These are phyloP conservation scores for Eupristina koningsbergeri DNA, from an alignment of 1,140 invertebrate genomes.

Conservation along the genomic window DNA sequence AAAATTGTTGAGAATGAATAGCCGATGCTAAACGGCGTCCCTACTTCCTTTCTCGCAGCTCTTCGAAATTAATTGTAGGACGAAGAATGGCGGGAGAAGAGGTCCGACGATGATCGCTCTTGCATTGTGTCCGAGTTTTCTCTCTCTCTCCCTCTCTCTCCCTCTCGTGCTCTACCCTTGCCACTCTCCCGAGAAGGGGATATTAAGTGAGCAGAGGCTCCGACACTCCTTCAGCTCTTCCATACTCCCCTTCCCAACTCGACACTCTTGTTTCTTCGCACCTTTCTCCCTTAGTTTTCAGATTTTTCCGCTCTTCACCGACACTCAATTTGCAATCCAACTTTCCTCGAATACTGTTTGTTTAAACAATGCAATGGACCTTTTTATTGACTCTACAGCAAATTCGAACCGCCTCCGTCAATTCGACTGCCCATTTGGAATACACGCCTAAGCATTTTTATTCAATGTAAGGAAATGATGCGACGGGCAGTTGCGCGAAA, in stretches of 20 bases:
- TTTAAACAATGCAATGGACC: too few species aligned
- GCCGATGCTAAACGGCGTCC: conserved; percentile 2
- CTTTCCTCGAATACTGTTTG: background rate
- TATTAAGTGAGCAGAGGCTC: background rate
- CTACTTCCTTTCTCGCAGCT: background rate
- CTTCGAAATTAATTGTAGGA: conserved; percentile 38
- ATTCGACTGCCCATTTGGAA: too few species aligned
- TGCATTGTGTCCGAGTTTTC: conserved; percentile 55
- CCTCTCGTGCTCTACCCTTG: conserved; percentile 46
- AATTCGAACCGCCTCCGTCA: too few species aligned
- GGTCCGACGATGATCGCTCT: conserved; percentile 49
- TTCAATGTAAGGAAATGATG: too few species aligned
- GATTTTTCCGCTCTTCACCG: background rate
- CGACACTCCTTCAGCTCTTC: background rate
- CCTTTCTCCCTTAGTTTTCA: background rate
- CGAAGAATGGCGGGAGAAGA: conserved; percentile 52
- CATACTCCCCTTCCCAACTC: background rate
- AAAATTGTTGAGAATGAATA: conserved; percentile 19
- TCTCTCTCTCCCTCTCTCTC: conserved; percentile 53
- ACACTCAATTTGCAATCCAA: background rate
- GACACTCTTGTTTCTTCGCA: background rate
- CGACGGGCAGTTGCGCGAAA: too few species aligned
- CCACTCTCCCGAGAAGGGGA: conserved; percentile 41
- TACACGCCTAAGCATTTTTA: too few species aligned
- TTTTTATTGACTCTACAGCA: too few species aligned